These are phyloP conservation scores for Platycercus adscitus DNA, from an alignment of 2,113 vertebrate genomes.

Conservation along the genomic window DNA sequence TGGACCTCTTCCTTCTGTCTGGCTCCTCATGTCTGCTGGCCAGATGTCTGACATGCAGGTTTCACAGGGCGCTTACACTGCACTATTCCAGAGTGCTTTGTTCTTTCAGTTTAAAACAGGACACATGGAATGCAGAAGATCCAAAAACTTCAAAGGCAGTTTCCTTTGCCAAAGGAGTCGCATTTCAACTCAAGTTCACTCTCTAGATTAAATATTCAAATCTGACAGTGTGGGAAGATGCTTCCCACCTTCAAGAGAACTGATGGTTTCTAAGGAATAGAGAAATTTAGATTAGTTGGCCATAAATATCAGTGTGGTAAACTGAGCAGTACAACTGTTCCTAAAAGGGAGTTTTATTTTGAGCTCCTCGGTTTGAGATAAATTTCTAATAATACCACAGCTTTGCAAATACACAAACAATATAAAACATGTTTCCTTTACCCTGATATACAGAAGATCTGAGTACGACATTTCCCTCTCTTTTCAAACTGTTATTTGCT, in stretches of 20 bases:
- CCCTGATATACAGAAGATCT: not conserved
- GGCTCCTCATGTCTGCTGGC: not conserved
- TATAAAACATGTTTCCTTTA: not conserved
- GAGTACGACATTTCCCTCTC: not conserved
- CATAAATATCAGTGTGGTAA: not conserved
- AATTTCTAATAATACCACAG: not conserved
- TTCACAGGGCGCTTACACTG: not conserved
- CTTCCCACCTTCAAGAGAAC: not conserved
- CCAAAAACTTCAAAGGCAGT: constrained; percentile 49
- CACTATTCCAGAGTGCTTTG: not conserved
- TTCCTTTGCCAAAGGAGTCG: constrained; percentile 19
- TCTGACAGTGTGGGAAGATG: constrained; percentile 24
- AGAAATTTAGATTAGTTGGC: not conserved
- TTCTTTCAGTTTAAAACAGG: constrained; percentile 31
- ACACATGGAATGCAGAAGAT: not conserved
- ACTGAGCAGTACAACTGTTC: not conserved
- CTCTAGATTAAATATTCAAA: constrained; percentile 36
- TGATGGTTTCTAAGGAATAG: not conserved
- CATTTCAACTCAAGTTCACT: constrained; percentile 20
- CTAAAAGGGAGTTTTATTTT: constrained; percentile 17
- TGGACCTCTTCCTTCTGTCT: not conserved
- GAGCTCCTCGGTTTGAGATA: not conserved
- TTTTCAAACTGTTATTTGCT: not conserved
- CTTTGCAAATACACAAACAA: not conserved
- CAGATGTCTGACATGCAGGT: not conserved